These are phyloP conservation scores for Anguilla japonica DNA, from an alignment of 2,113 vertebrate species.

Conservation along the genomic window DNA sequence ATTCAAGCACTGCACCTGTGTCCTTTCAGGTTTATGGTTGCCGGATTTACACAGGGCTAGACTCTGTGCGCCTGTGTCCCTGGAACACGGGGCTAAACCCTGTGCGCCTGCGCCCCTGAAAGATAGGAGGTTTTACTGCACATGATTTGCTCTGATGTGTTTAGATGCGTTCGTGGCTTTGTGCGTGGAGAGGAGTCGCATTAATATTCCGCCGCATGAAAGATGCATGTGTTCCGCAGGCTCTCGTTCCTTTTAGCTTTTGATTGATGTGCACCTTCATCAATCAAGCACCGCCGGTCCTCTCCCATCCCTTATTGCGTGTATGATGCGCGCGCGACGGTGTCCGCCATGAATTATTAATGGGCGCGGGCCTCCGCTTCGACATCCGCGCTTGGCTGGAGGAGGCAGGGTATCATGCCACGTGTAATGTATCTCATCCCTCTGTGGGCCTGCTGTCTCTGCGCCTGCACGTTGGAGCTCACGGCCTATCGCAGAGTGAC, in stretches of 20 bases:
- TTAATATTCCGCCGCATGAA: background rate
- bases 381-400: background rate
- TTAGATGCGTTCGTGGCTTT: background rate
- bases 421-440: background rate
- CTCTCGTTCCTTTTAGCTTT: background rate
- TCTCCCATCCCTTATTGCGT: background rate
- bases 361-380: background rate
- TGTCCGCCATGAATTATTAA: background rate
- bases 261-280: slow-evolving; percentile 4
- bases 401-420: background rate
- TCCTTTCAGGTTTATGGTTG: no score
- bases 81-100: background rate
- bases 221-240: background rate
- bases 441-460: background rate
- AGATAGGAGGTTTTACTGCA: background rate
- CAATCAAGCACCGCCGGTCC: background rate
- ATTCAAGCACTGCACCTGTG: background rate
- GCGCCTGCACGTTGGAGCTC: no score
- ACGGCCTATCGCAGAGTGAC: no score
- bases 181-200: background rate
- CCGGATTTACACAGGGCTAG: background rate
- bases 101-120: background rate
- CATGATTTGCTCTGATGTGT: background rate
- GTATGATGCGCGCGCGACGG: background rate
- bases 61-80: background rate